Percentiles rank a stretch among this genome's conserved stretches.
phyloP scores from a whole-genome alignment of 2,113 vertebrate species.

The Odocoileus hemionus region DNA sequence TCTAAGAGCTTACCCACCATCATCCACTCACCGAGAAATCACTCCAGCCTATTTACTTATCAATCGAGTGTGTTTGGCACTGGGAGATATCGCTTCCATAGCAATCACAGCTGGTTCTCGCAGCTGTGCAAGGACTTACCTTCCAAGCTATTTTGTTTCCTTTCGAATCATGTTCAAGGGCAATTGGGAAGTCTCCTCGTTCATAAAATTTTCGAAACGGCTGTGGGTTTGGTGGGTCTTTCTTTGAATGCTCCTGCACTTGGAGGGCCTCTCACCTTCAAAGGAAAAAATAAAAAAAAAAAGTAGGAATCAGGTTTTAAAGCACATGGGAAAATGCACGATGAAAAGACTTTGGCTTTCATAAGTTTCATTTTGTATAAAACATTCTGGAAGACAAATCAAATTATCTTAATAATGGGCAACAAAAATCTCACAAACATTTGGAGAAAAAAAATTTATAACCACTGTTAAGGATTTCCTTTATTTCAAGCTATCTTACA shows the following conservation, averaged over 20 bases:
- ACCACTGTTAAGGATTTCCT: neutral
- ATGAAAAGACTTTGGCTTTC: neutral
- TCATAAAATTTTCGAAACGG: conserved; percentile 93
- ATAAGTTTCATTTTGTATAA: neutral
- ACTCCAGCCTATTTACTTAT: conserved; percentile 76
- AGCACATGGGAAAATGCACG: neutral
- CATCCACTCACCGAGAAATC: conserved; percentile 74
- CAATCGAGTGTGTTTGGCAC: conserved; percentile 72
- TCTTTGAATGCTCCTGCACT: conserved; percentile 88
- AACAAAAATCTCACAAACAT: neutral
- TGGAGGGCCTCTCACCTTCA: conserved; percentile 91
- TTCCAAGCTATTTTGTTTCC: conserved; percentile 95
- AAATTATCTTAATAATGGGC: neutral
- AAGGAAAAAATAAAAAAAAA: neutral
- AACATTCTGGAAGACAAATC: neutral
- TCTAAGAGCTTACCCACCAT: conserved; percentile 60
- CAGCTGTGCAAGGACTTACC: conserved; percentile 85
- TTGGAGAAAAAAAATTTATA: neutral
- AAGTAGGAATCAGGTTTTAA: neutral
- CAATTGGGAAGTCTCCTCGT: conserved; percentile 92
- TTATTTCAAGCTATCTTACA: neutral
- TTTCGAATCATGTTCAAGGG: conserved; percentile 86
- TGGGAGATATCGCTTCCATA: conserved; percentile 69
- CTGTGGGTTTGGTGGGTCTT: conserved; percentile 87
- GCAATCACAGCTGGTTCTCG: conserved; percentile 66